A percentile compares a stretch with the other conserved stretches of the same genome.
phyloP scores from a whole-genome alignment of 2,113 vertebrate genomes.

The Thunnus thynnus region DNA sequence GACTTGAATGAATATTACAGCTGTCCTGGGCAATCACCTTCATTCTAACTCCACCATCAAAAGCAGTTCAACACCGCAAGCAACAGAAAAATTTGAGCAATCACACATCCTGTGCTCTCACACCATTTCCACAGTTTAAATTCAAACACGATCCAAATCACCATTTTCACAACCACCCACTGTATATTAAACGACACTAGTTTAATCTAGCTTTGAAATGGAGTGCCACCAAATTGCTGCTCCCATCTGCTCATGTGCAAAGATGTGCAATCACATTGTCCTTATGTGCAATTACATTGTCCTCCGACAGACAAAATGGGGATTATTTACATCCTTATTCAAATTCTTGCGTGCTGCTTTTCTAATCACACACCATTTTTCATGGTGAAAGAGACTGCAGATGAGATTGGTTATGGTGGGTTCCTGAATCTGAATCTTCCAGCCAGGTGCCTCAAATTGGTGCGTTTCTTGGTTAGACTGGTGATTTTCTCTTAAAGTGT shows the following conservation, averaged over 20 bases:
- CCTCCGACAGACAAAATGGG: background rate
- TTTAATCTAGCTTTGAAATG: slow-evolving; percentile 31
- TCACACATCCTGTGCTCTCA: slow-evolving; percentile 24
- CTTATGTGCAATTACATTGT: slow-evolving; percentile 13
- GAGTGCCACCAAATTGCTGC: slow-evolving; percentile 7
- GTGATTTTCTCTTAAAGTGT: slow-evolving; percentile 32
- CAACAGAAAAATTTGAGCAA: slow-evolving; percentile 20
- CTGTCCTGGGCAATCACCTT: slow-evolving; percentile 22
- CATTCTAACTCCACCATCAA: slow-evolving; percentile 16
- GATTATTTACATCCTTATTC: slow-evolving; percentile 33
- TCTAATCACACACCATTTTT: slow-evolving; percentile 27
- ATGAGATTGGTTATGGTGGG: slow-evolving; percentile 21
- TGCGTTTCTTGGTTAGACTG: slow-evolving; percentile 4
- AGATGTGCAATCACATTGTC: slow-evolving; percentile 7
- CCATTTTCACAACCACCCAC: slow-evolving; percentile 1
- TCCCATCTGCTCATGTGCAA: slow-evolving; percentile 10
- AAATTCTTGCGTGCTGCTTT: slow-evolving; percentile 23
- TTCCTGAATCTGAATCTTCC: slow-evolving; percentile 22
- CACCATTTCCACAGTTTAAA: slow-evolving; percentile 1
- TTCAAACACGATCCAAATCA: slow-evolving; percentile 20
- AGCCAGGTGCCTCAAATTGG: slow-evolving; percentile 50
- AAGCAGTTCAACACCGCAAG: slow-evolving; percentile 7
- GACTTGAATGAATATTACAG: slow-evolving; percentile 29
- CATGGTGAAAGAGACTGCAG: slow-evolving; percentile 1
- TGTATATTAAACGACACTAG: slow-evolving; percentile 12